These are phyloP conservation scores for Drosophila kambysellisi DNA, from an alignment of 2,888 invertebrate genomes.

Conservation along the genomic window DNA sequence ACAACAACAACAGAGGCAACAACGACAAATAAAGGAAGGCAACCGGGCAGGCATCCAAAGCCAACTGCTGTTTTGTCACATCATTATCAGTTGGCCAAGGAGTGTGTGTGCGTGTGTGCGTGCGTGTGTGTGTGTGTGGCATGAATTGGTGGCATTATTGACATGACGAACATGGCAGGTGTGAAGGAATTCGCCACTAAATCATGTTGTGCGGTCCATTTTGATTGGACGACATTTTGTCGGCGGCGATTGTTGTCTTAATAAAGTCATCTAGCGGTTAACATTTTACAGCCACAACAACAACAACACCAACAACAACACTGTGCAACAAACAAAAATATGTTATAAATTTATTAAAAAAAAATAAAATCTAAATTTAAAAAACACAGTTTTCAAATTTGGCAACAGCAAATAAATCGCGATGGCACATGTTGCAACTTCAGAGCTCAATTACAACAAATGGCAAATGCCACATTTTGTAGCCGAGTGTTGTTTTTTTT, in stretches of 20 bases:
- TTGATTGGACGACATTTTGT: slow-evolving; percentile 71
- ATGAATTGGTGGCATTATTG: slow-evolving; percentile 77
- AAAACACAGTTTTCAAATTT: not conserved
- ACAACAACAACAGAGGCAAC: slow-evolving; percentile 28
- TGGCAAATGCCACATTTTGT: slow-evolving; percentile 12
- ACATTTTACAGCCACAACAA: not conserved
- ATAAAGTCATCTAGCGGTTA: slow-evolving; percentile 76
- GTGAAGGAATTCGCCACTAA: slow-evolving; percentile 80
- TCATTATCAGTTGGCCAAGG: slow-evolving; percentile 72
- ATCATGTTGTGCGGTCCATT: slow-evolving; percentile 72
- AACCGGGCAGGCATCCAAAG: slow-evolving; percentile 32
- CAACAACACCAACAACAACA: slow-evolving; percentile 47
- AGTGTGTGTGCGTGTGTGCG: not conserved
- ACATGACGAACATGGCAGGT: slow-evolving; percentile 75
- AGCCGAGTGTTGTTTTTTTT: slow-evolving; percentile 22
- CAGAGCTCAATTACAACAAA: not conserved
- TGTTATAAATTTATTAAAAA: no score
- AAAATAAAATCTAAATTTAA: no score
- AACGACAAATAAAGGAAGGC: slow-evolving; percentile 20
- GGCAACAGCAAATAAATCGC: not conserved
- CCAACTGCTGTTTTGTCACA: slow-evolving; percentile 80
- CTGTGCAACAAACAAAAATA: slow-evolving; percentile 30
- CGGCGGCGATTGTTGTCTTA: slow-evolving; percentile 55
- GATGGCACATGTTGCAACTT: not conserved
- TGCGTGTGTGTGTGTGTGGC: slow-evolving; percentile 6